Evolutionary conservation across 1,140 invertebrate genomes (phyloP), one percentile per base, ranked within the genome.

Genomic region (Neodiprion virginianus): DNA sequence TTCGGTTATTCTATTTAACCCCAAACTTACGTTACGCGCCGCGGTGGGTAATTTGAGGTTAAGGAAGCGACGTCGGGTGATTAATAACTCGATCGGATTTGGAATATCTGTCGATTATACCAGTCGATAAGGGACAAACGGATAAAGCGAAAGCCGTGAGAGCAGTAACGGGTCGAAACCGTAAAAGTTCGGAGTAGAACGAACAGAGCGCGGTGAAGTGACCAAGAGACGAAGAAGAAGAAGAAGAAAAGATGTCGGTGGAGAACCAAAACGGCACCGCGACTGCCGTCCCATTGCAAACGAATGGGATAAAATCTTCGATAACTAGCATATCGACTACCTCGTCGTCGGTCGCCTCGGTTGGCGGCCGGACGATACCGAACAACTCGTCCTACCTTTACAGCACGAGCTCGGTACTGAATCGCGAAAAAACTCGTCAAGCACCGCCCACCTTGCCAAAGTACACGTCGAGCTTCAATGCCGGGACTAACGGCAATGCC

Each of bases 401-500:
- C 81, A 88, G 87, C 71, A 88, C 84, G 74, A 89, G 88, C 73
- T 85, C 87, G 21, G 80, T 87, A 78, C 75, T 89, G 12, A 86
- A 78, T 69, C 82, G 85, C 17, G 83, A 85, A 21, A 87, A 86
- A 71, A 73, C 82, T 74, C 80, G 91, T 75, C 91, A 92, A 61
- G 90, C 90, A 69, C 92, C 92, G 66, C 92, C 92, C n/a, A 93
- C 92, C 12, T 80, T 93, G 75, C 92, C 92, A 10, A 93, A 92
- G 79, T 92, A 93, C 77, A 91, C 90, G 47, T 89, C 90, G 17
- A 91, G 90, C 80, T 91, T 91, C 77, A 90, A 90, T 76, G 89
- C 90, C 68, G 89, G 89, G 23, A 88, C 89, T 53, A 89, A 90
- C 72, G 84, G 88, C 66, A 85, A 79, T 71, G 75, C 88, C 80